Conservation (phyloP, 2,797 vertebrate species). For the Limnodromus scolopaceus region DNA sequence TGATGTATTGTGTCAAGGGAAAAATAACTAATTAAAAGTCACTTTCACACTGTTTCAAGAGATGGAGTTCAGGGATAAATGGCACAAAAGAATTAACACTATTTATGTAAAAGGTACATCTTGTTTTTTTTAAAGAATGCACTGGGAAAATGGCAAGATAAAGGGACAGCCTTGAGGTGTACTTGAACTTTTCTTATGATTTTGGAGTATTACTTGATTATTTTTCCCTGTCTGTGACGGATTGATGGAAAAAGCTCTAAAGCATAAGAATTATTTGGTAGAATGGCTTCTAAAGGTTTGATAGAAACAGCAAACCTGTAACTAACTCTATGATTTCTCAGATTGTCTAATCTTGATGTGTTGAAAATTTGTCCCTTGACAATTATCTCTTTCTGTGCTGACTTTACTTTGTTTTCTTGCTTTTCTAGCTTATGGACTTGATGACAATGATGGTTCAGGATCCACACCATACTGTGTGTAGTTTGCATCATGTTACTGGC, state of each 20-base stretch:
- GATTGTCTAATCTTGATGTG: not conserved
- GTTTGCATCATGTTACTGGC: not conserved
- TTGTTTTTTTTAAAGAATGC: not conserved
- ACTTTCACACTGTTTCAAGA: not conserved
- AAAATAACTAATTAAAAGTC: slow-evolving; percentile 6
- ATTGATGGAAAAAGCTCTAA: not conserved
- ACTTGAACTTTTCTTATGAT: not conserved
- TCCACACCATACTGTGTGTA: not conserved
- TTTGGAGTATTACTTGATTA: not conserved
- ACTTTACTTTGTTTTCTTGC: not conserved
- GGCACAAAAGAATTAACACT: not conserved
- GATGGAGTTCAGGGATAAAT: not conserved
- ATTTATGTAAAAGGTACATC: not conserved
- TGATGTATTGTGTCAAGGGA: not conserved
- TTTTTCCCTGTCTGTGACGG: not conserved
- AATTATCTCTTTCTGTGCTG: not conserved
- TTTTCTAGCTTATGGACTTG: not conserved
- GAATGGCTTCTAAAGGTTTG: slow-evolving; percentile 19
- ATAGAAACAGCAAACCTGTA: not conserved
- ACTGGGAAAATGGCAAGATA: not conserved
- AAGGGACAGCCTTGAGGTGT: not conserved
- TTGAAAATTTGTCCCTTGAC: not conserved
- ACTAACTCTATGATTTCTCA: not conserved
- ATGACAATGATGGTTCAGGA: not conserved
- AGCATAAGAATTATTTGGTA: not conserved